Evolutionary conservation across 2,113 vertebrate species (phyloP).

Genomic region (Zosterops hypoxanthus): DNA sequence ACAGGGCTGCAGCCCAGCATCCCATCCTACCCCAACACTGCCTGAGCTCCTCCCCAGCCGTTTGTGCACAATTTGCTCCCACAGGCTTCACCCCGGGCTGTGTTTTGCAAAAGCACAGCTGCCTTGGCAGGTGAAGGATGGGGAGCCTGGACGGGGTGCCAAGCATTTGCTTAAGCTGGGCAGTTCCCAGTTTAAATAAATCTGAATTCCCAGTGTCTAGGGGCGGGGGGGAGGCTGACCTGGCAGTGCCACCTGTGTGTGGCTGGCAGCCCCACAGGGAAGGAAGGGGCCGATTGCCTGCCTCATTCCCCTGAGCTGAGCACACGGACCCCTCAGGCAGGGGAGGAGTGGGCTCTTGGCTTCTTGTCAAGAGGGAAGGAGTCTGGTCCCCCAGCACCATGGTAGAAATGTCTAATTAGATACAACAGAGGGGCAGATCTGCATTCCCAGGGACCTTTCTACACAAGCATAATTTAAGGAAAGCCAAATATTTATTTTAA

Average conservation of each 20-base stretch:
- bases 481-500: constrained; percentile 61
- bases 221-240: background rate
- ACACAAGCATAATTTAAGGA: constrained; percentile 16
- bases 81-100: rapidly evolving
- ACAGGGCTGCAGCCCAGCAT: background rate
- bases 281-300: background rate
- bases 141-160: rapidly evolving
- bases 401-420: constrained; percentile 1
- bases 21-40: rapidly evolving
- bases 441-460: background rate
- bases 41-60: background rate
- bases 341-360: background rate
- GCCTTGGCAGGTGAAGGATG: background rate
- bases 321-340: background rate
- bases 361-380: rapidly evolving
- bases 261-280: background rate
- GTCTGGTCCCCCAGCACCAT: background rate
- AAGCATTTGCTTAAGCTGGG: background rate
- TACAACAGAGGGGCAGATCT: background rate
- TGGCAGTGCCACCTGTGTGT: rapidly evolving
- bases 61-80: background rate
- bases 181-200: background rate
- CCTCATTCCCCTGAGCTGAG: rapidly evolving
- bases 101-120: background rate
- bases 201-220: background rate